Conservation (phyloP, 2,797 vertebrate species). For the Anas bahamensis region DNA sequence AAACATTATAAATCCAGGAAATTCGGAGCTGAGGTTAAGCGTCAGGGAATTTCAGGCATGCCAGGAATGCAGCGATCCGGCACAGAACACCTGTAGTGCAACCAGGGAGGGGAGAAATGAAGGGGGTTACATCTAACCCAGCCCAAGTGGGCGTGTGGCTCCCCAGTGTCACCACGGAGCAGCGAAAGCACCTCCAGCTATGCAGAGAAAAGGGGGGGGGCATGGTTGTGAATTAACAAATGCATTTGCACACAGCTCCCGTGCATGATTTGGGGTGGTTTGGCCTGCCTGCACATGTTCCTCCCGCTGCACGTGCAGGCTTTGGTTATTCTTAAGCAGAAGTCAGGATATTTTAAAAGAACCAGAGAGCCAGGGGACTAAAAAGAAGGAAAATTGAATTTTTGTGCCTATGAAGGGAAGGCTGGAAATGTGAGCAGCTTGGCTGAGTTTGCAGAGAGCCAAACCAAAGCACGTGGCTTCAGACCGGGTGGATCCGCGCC, state of each 20-base stretch:
- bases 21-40: neutral
- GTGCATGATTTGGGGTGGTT: fast-evolving
- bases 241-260: neutral
- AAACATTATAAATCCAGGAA: slow-evolving; percentile 28
- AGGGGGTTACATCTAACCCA: neutral
- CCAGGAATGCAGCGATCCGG: slow-evolving; percentile 40
- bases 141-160: fast-evolving
- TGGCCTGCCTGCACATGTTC: neutral
- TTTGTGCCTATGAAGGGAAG: neutral
- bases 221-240: neutral
- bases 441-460: neutral
- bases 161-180: neutral
- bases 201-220: neutral
- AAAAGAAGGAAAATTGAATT: neutral
- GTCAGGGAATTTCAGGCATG: slow-evolving; percentile 35
- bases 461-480: neutral
- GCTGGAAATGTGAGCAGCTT: neutral
- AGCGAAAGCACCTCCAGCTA: neutral
- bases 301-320: neutral
- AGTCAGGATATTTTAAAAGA: neutral
- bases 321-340: neutral
- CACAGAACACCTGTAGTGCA: slow-evolving; percentile 33
- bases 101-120: neutral
- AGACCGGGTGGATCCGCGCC: fast-evolving
- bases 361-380: neutral